These are phyloP conservation scores for Periplaneta americana DNA, from an alignment of 1,140 invertebrate genomes.

Conservation along the genomic window DNA sequence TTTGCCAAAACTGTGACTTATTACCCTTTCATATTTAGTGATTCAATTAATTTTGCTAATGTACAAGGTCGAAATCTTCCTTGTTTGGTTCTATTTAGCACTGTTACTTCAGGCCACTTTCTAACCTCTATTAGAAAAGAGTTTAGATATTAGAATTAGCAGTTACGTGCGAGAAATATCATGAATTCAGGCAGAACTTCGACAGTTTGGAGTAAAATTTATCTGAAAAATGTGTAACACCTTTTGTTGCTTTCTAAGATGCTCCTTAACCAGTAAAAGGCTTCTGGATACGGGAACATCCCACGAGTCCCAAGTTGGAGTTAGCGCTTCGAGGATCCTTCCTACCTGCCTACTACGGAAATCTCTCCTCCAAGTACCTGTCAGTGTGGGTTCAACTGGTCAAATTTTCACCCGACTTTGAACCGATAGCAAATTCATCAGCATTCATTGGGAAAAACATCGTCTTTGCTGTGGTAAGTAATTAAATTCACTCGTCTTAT, in stretches of 20 bases:
- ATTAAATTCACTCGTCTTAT: no score
- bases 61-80: no score
- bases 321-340: constrained; percentile 45
- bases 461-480: constrained; percentile 26
- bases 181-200: background rate
- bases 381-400: constrained; percentile 45
- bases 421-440: constrained; percentile 11
- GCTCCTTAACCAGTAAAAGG: constrained; percentile 27
- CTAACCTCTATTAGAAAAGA: background rate
- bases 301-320: constrained; percentile 32
- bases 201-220: background rate
- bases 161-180: background rate
- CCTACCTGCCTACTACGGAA: constrained; percentile 38
- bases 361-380: constrained; percentile 39
- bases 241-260: background rate
- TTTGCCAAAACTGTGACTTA: no score
- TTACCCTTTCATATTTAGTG: no score
- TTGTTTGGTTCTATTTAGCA: no score
- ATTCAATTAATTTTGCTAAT: no score
- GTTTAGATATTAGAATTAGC: background rate
- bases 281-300: constrained; percentile 35
- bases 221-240: background rate
- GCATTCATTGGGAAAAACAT: constrained; percentile 25
- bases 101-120: no score
- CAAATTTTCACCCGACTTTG: constrained; percentile 18